A percentile compares a stretch with the other conserved stretches of the same genome.
phyloP scores from a whole-genome alignment of 1,140 invertebrate genomes.

The Chironomus tepperi region DNA sequence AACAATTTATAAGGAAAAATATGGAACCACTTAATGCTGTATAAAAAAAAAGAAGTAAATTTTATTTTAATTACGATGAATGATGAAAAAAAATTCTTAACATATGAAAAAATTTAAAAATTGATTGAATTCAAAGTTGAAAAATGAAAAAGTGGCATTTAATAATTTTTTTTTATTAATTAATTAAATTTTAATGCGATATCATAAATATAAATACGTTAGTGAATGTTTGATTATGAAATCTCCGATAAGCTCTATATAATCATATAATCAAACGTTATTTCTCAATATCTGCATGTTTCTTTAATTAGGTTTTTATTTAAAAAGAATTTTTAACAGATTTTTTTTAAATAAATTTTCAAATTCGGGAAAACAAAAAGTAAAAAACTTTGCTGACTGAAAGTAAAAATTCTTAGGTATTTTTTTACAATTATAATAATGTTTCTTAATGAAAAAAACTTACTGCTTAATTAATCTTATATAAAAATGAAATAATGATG shows the following conservation, averaged over 20 bases:
- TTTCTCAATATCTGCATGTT: too few species aligned
- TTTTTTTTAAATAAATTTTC: background rate
- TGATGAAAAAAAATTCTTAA: background rate
- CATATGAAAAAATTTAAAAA: background rate
- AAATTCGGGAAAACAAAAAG: background rate
- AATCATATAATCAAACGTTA: background rate
- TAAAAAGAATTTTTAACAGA: background rate
- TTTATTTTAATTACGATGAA: conserved; percentile 9
- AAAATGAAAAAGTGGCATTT: conserved; percentile 5
- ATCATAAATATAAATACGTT: background rate
- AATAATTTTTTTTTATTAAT: background rate
- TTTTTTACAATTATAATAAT: background rate
- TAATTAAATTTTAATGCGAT: background rate
- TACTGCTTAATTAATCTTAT: conserved; percentile 18
- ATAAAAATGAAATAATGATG: background rate
- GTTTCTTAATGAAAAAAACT: conserved; percentile 13
- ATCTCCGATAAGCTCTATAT: background rate
- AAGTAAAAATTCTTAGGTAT: conserved; percentile 20
- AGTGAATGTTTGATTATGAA: conserved; percentile 9
- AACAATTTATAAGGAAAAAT: background rate
- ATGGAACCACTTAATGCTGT: conserved; percentile 6
- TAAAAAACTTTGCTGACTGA: conserved; percentile 13
- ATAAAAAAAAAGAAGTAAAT: background rate
- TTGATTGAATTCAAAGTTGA: background rate
- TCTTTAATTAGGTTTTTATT: too few species aligned